A percentile compares a stretch with the other conserved stretches of the same genome.
Conservation (phyloP, 2,797 vertebrate species). For the Lacerta agilis region DNA sequence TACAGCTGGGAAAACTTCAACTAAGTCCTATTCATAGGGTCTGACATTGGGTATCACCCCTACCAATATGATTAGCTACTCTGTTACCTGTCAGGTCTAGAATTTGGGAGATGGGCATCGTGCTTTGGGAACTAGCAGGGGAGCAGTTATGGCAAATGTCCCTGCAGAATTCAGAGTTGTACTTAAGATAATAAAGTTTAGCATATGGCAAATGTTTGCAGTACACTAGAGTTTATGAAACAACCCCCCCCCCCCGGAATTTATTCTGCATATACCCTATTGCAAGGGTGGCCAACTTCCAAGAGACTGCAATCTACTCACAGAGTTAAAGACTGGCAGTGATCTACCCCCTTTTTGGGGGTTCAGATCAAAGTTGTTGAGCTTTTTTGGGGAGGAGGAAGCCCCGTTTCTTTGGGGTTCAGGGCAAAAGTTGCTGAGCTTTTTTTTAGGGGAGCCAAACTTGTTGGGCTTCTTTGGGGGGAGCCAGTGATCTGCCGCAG, state of each 20-base stretch:
- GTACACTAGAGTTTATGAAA: background rate
- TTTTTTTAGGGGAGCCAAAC: no score
- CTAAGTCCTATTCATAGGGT: no score
- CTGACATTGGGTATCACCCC: background rate
- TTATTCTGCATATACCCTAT: background rate
- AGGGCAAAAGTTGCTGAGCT: no score
- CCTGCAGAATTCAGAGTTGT: background rate
- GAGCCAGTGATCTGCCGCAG: no score
- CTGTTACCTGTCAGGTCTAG: background rate
- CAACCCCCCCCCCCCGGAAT: background rate
- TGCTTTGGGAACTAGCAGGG: background rate
- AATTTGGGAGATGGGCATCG: background rate
- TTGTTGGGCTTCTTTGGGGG: no score
- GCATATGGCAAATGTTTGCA: background rate
- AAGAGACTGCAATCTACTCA: no score
- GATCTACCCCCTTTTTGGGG: no score
- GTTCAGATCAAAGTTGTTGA: no score
- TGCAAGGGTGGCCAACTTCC: no score
- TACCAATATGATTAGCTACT: background rate
- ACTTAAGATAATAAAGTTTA: background rate
- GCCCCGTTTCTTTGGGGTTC: no score
- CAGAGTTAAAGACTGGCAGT: no score
- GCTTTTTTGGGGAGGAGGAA: no score
- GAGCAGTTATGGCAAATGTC: background rate
- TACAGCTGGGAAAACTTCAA: conserved; percentile 29